Percentiles rank a stretch among this genome's conserved stretches.
Conservation (phyloP, 1,140 invertebrate species). For the Drosophila ironensis region DNA sequence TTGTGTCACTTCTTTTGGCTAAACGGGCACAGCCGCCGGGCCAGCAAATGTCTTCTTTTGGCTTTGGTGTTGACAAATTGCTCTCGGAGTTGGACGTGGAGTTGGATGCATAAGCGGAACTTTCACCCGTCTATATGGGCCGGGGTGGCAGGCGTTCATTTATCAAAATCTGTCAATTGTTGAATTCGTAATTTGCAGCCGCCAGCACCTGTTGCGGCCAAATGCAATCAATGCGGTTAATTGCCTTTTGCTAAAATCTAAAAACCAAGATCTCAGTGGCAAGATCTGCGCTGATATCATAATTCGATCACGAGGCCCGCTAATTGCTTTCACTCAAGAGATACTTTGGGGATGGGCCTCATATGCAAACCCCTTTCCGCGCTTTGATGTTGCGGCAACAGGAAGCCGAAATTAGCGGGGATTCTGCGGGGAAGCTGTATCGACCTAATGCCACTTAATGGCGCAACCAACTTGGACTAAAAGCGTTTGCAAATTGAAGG, state of each 20-base stretch:
- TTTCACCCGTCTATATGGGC: conserved; percentile 38
- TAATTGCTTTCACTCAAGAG: conserved; percentile 24
- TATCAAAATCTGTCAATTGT: conserved; percentile 76
- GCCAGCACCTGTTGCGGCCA: conserved; percentile 40
- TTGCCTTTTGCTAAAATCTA: conserved; percentile 54
- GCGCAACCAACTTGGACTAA: conserved; percentile 53
- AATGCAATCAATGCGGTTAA: conserved; percentile 66
- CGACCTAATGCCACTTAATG: conserved; percentile 57
- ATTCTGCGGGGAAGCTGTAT: background rate
- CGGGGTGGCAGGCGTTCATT: conserved; percentile 34
- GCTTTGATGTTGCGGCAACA: conserved; percentile 39
- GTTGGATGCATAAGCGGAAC: conserved; percentile 36
- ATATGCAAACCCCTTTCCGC: conserved; percentile 1
- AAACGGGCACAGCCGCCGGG: conserved; percentile 36
- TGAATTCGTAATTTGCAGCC: conserved; percentile 48
- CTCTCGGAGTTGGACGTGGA: background rate
- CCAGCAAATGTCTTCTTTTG: conserved; percentile 63
- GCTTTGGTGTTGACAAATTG: conserved; percentile 69
- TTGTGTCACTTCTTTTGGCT: conserved; percentile 66
- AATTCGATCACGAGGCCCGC: conserved; percentile 54
- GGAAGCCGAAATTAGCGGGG: conserved; percentile 42
- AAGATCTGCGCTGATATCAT: conserved; percentile 49
- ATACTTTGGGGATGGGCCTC: background rate
- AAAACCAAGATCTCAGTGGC: background rate
- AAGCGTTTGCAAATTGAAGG: conserved; percentile 65